A percentile compares a stretch with the other conserved stretches of the same genome.
Evolutionary conservation across 2,797 vertebrate species (phyloP).

Genomic region (Danio jaintianensis): DNA sequence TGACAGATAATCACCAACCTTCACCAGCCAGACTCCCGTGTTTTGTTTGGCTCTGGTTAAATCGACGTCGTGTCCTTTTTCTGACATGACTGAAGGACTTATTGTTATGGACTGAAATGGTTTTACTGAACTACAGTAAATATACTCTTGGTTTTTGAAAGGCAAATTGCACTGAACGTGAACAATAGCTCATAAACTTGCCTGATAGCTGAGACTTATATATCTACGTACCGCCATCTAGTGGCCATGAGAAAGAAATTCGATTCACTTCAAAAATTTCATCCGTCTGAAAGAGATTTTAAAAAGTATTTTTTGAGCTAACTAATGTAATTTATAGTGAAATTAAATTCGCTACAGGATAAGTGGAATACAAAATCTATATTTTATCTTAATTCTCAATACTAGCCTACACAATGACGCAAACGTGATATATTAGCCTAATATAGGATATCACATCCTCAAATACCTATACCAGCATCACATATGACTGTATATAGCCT

Average conservation of each 20-base stretch:
- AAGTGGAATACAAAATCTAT: not conserved
- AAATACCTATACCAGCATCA: not conserved
- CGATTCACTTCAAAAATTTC: not conserved
- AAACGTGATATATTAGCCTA: not conserved
- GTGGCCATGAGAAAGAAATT: slow-evolving; percentile 39
- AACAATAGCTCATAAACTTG: not conserved
- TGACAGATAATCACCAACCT: slow-evolving; percentile 69
- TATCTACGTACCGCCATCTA: slow-evolving; percentile 50
- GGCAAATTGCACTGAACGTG: not conserved
- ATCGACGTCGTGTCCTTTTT: slow-evolving; percentile 68
- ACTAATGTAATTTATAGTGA: not conserved
- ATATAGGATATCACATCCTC: not conserved
- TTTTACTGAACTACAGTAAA: not conserved
- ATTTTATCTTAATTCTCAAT: not conserved
- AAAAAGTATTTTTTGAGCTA: not conserved
- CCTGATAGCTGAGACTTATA: not conserved
- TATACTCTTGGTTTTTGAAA: not conserved
- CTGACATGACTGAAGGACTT: slow-evolving; percentile 62
- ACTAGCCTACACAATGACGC: too few species aligned
- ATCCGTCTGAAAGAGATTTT: not conserved
- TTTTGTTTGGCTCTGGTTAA: slow-evolving; percentile 73
- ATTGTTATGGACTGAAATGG: not conserved
- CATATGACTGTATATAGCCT: not conserved
- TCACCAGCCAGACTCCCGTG: slow-evolving; percentile 77
- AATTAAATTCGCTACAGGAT: not conserved